Base-by-base conservation (phyloP, 1,140 invertebrate genomes). In the Ips nitidus region DNA sequence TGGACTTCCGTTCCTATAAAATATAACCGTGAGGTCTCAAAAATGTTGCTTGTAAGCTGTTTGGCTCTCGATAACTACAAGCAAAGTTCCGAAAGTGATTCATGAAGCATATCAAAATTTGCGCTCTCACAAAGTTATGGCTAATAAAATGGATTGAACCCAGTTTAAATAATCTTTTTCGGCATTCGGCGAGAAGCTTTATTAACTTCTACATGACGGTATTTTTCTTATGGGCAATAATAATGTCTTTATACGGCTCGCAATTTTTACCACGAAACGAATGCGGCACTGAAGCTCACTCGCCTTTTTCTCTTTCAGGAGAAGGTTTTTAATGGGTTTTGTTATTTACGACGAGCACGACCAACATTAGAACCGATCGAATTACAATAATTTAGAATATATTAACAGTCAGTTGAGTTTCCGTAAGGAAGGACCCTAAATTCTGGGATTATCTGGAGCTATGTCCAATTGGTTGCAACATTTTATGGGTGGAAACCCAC, bases 1-100 rank as follows among this genome's bases (percentile, higher is more conserved):
- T 52, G 63, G 53, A n/a, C 63, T 53, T 66, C 52, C 45, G 45
- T 1, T 4, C 6, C 52, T 40, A 37, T 66, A 57, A 66, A 66
- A 66, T 56, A 66, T 56, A 66, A 8, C 63, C 63, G 39, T 56
- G 53, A 66, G 63, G 63, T 71, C 70, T 73, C 65, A 68, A 72
- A 72, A 74, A 71, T 70, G 67, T 71, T 72, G 65, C 69, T 70
- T 73, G 67, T 74, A 74, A 71, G 70, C 72, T 70, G 73, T 73
- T 70, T 71, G 69, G 69, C 68, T 73, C 71, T 69, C 65, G 73
- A 75, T 75, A 75, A 75, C 71, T 73, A 75, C 71, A 73, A 70
- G 64, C 69, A 69, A 66, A 68, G 55, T 71, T 64, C 66, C 59
- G 66, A 61, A 70, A 69, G 66, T 75, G 74, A 75, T 73, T 75